Conservation (phyloP, 2,113 vertebrate genomes). For the Heterotis niloticus region DNA sequence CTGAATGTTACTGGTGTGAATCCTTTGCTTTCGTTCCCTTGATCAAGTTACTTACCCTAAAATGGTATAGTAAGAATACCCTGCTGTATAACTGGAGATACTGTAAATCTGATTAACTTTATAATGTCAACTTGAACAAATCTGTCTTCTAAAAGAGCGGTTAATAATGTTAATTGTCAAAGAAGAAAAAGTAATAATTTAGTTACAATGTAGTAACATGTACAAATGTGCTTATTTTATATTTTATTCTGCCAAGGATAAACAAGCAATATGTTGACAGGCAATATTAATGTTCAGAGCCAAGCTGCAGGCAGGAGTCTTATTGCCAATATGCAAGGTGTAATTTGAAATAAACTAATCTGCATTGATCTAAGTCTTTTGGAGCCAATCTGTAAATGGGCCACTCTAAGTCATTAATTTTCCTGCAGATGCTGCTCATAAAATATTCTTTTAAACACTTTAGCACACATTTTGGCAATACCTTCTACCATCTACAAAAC, state of each 20-base stretch:
- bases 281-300: not conserved
- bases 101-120: too few species aligned
- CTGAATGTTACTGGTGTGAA: too few species aligned
- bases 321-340: not conserved
- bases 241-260: not conserved
- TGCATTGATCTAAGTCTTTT: not conserved
- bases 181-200: too few species aligned
- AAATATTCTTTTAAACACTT: slow-evolving; percentile 8
- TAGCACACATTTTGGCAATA: not conserved
- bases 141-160: too few species aligned
- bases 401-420: slow-evolving; percentile 2
- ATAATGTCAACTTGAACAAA: too few species aligned
- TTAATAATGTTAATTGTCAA: too few species aligned
- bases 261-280: not conserved
- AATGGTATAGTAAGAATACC: too few species aligned
- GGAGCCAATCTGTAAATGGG: not conserved
- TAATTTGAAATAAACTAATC: not conserved
- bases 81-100: too few species aligned
- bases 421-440: not conserved
- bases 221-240: too few species aligned
- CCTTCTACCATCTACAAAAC: not conserved
- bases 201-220: too few species aligned
- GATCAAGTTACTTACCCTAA: too few species aligned
- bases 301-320: not conserved
- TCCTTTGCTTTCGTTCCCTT: too few species aligned